Percentiles rank a stretch among this genome's conserved stretches.
Evolutionary conservation across 2,113 vertebrate species (phyloP).

Genomic region (Eleginops maclovinus): DNA sequence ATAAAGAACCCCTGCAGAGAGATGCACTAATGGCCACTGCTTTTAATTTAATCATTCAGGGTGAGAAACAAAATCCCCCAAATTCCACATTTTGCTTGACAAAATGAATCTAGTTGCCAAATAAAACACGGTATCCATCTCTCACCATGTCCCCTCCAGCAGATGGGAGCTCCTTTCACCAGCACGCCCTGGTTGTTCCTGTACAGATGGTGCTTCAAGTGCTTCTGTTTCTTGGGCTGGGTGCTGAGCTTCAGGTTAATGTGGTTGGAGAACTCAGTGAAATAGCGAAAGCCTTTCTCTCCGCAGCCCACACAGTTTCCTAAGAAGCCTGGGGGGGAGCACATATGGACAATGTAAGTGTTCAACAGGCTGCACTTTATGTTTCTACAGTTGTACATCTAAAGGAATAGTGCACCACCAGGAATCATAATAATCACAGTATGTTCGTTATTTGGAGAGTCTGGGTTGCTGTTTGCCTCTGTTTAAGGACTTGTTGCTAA

Average conservation of each 20-base stretch:
- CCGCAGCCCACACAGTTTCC: constrained; percentile 97
- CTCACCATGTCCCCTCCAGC: constrained; percentile 94
- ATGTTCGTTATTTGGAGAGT: not conserved
- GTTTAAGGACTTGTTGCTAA: not conserved
- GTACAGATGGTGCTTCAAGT: constrained; percentile 94
- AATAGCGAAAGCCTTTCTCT: constrained; percentile 97
- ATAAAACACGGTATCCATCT: not conserved
- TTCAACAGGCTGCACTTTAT: not conserved
- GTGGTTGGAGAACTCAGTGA: constrained; percentile 97
- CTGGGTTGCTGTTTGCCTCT: not conserved
- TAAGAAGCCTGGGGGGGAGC: constrained; percentile 87
- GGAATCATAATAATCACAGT: not conserved
- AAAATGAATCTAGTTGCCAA: not conserved
- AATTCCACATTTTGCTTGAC: not conserved
- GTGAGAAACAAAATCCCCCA: not conserved
- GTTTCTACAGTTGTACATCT: not conserved
- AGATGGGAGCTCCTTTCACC: constrained; percentile 91
- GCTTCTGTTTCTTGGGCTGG: constrained; percentile 99
- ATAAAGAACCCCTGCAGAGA: not conserved
- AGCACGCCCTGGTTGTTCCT: constrained; percentile 91
- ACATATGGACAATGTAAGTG: not conserved
- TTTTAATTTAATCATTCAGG: not conserved
- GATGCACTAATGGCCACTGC: not conserved
- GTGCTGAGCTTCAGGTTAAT: constrained; percentile 97
- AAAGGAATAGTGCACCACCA: not conserved